Evolutionary conservation across 2,797 vertebrate genomes (phyloP), one percentile per base, ranked within the genome.

Genomic region (Phoxinus dragarum): DNA sequence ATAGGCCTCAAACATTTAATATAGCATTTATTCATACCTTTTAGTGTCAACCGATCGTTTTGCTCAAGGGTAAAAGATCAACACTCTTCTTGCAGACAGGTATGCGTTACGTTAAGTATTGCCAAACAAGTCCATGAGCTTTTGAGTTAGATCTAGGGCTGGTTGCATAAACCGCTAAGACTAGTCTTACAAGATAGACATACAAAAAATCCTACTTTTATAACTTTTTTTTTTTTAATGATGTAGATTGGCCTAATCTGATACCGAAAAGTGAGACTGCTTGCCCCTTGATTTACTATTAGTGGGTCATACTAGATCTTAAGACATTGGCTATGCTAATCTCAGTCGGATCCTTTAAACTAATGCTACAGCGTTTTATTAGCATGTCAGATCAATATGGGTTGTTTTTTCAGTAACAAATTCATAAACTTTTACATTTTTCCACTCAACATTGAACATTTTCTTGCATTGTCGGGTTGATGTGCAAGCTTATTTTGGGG

Each of bases 1-100:
- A 93, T 91, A 92, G 92, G 93, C 82, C 90, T 91, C 88, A 87
- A 7, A 19, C 9, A 11, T 16, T 40, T 11, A 3, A 16, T n/a
- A 34, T 42, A 42, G 11, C 6, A 11, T 40, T n/a, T 54, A 17
- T 42, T 40, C 54, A 8, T 4, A 61, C 12, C 23, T 42, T 59
- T 77, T 31, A 76, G 52, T 56, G 49, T 38, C 31, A 74, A 6
- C 34, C 23, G 34, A 40, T 23, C 40, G 67, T 69, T 34, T 66
- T 66, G 61, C 6, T 66, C 3, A 5, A 21, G 36, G 36, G 34
- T 11, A 23, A 40, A 40, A 38, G 67, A 21, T 6, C 19, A 38
- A 3, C 66, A 8, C 34, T 67, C 8, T 36, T 67, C 8, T 36
- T 67, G 31, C 66, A 67, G 34, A 67, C 34, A 21, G 66, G 16